Conservation (phyloP, 2,797 vertebrate species). For the Chelon auratus region DNA sequence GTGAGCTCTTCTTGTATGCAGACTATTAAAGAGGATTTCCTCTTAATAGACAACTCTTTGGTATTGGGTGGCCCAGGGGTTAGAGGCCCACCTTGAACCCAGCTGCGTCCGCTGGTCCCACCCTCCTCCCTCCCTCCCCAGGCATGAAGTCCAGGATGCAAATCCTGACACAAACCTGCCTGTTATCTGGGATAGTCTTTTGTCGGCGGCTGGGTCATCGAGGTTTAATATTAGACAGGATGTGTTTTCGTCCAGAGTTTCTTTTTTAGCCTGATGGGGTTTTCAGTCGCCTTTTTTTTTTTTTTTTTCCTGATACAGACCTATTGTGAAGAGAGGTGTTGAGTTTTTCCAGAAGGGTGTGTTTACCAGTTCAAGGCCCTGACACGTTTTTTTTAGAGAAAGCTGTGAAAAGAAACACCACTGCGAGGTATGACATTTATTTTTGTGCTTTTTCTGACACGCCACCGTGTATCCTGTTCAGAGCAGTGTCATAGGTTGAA, state of each 20-base stretch:
- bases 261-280: constrained; percentile 49
- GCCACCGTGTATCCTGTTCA: constrained; percentile 24
- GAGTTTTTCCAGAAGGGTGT: constrained; percentile 58
- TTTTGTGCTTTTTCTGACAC: constrained; percentile 57
- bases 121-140: constrained; percentile 30
- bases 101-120: constrained; percentile 70
- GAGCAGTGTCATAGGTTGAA: constrained; percentile 40
- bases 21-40: constrained; percentile 70
- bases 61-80: constrained; percentile 49
- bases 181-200: constrained; percentile 60
- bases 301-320: constrained; percentile 31
- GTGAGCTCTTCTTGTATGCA: constrained; percentile 25
- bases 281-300: constrained; percentile 50
- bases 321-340: constrained; percentile 52
- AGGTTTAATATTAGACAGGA: constrained; percentile 66
- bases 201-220: constrained; percentile 51
- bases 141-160: constrained; percentile 66
- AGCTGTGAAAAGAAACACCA: constrained; percentile 43
- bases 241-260: constrained; percentile 62
- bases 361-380: constrained; percentile 53
- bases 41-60: constrained; percentile 61
- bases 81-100: constrained; percentile 65
- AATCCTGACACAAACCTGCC: constrained; percentile 63
- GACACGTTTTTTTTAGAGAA: constrained; percentile 39
- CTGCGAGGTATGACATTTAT: constrained; percentile 50